phyloP scores from a whole-genome alignment of 2,113 vertebrate genomes.

The Henicopernis longicauda region DNA sequence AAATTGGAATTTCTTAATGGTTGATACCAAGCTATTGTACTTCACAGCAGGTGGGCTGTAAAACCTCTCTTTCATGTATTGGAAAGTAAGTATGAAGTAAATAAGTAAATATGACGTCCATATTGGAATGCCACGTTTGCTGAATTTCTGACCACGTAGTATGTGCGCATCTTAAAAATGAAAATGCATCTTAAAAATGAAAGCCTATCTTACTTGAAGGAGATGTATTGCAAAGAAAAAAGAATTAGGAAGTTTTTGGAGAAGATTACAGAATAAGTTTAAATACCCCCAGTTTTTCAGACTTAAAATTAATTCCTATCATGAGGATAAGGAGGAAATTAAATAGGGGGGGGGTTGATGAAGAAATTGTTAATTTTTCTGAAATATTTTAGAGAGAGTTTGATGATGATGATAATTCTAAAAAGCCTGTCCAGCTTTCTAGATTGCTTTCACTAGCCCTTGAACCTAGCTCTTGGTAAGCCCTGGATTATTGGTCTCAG shows the following conservation, averaged over 20 bases:
- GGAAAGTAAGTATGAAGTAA: not conserved
- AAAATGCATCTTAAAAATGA: not conserved
- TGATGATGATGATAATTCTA: not conserved
- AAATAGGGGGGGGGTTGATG: not conserved
- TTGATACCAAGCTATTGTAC: not conserved
- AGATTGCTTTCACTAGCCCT: not conserved
- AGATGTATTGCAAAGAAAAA: not conserved
- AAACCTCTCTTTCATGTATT: not conserved
- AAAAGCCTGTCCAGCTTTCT: not conserved
- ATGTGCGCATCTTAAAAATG: not conserved
- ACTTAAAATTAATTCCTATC: not conserved
- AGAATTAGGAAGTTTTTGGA: not conserved
- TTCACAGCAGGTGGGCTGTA: not conserved
- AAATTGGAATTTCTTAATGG: not conserved
- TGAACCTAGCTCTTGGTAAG: not conserved
- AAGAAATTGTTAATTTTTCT: not conserved
- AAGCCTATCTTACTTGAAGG: not conserved
- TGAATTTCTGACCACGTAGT: not conserved
- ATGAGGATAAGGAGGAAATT: not conserved
- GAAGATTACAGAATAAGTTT: not conserved
- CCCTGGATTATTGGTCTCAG: not conserved
- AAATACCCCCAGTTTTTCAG: not conserved
- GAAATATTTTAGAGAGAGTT: not conserved
- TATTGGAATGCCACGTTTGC: not conserved
- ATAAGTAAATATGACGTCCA: not conserved